Base-by-base conservation (phyloP, 2,888 invertebrate genomes). In the Xanthia togata region DNA sequence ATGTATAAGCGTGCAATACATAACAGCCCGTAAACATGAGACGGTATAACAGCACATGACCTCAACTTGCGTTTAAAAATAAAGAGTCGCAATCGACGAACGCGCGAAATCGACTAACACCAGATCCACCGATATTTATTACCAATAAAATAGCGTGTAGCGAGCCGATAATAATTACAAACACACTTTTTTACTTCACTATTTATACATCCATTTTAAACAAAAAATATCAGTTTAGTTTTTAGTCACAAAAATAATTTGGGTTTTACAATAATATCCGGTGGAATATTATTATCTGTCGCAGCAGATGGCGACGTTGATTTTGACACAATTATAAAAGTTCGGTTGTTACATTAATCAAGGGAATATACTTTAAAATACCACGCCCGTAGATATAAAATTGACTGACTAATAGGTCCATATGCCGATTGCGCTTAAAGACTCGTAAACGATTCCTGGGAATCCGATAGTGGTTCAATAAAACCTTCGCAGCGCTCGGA, bases 71-170 rank as follows among this genome's bases (percentile, higher is more conserved):
- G 88, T 91, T 91, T 93, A 94, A 91, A 94, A 93, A 94, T 92
- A 94, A 92, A 92, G 90, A 91, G 89, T 89, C 85, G 82, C 88
- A 88, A 89, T 89, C 85, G 87, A 85, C 84, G 88, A 88, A 89
- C 87, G 86, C 85, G 84, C 87, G 87, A 91, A 91, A 91, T 88
- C 85, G 78, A 89, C 90, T 89, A 91, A 92, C 91, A 93, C 91
- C 93, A 93, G 93, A 93, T 88, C 89, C 89, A 88, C 91, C 93
- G 90, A 96, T 95, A 95, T 95, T 96, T 94, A 96, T 94, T 93
- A 91, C 92, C 91, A 91, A 95, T 95, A 96, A 96, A 96, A 93
- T 88, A 80, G 87, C 88, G 89, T 90, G 88, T 89, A 90, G 89
- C 90, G 57, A 78, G 78, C 88, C 86, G 83, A 89, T 90, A 91